Evolutionary conservation across 2,888 invertebrate species (phyloP).

Genomic region (Fragum whitleyi): DNA sequence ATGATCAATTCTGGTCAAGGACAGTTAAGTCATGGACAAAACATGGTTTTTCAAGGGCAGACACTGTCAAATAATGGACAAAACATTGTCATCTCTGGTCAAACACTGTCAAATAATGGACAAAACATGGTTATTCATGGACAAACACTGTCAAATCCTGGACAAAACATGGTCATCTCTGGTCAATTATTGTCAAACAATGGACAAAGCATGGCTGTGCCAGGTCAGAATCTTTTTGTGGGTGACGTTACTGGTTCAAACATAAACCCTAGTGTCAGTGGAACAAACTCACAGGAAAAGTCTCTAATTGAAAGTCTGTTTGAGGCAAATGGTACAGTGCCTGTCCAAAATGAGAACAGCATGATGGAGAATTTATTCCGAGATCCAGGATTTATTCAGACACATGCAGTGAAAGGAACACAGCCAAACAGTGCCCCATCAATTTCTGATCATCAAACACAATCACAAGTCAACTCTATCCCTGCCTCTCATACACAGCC

Average conservation of each 20-base stretch:
- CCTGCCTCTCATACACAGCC: not conserved
- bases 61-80: constrained; percentile 3
- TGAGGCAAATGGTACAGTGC: constrained; percentile 1
- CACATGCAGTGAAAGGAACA: too few relatives aligned
- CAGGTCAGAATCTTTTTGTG: not conserved
- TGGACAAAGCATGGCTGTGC: not conserved
- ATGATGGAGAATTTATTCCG: not conserved
- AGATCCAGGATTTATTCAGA: not conserved
- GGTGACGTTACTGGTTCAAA: not conserved
- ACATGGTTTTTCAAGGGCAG: not conserved
- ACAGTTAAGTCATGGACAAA: not conserved
- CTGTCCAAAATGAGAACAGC: not conserved
- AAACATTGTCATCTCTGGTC: not conserved
- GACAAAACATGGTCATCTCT: not conserved
- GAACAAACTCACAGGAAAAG: constrained; percentile 9
- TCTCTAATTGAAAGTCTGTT: constrained; percentile 43
- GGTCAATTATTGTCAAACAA: not conserved
- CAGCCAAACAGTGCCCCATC: not conserved
- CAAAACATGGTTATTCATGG: not conserved
- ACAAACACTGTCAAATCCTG: too few relatives aligned
- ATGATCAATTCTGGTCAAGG: not conserved
- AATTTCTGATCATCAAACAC: not conserved
- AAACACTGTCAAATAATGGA: not conserved
- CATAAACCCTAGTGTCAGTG: not conserved
- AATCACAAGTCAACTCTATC: not conserved